phyloP scores from a whole-genome alignment of 2,888 invertebrate genomes.

The Habroteleia sp. region DNA sequence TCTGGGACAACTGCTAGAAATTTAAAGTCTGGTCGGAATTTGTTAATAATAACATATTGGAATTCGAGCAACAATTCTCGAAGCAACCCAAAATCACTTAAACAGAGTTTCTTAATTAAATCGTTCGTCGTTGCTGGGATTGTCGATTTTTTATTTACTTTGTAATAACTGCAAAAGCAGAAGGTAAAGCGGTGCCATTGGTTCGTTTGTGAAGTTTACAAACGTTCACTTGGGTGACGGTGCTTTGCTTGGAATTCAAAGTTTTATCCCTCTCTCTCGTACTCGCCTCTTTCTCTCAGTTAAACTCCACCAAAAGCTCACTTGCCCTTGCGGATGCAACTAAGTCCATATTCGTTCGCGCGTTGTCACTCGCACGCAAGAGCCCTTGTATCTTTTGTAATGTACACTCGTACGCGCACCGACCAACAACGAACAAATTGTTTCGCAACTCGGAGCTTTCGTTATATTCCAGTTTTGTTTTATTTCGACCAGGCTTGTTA shows the following conservation, averaged over 20 bases:
- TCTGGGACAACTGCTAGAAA: no score
- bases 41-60: no score
- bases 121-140: neutral
- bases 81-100: no score
- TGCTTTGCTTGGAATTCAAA: slow-evolving; percentile 60
- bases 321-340: slow-evolving; percentile 37
- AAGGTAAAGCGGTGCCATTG: slow-evolving; percentile 32
- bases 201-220: slow-evolving; percentile 48
- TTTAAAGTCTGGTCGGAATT: no score
- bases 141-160: slow-evolving; percentile 2
- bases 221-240: slow-evolving; percentile 50
- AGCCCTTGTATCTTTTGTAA: slow-evolving; percentile 35
- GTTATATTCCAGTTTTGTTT: slow-evolving; percentile 23
- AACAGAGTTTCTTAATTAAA: slow-evolving; percentile 18
- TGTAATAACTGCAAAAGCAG: slow-evolving; percentile 16
- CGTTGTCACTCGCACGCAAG: slow-evolving; percentile 48
- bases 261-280: slow-evolving; percentile 38
- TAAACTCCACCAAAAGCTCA: slow-evolving; percentile 51
- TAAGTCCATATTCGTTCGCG: slow-evolving; percentile 47
- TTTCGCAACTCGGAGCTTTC: slow-evolving; percentile 41
- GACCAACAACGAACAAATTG: slow-evolving; percentile 36
- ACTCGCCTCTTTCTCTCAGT: slow-evolving; percentile 32
- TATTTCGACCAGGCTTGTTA: slow-evolving; percentile 24
- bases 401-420: slow-evolving; percentile 10
- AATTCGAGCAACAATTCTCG: no score